phyloP scores from a whole-genome alignment of 2,113 vertebrate species.

The Cyphomyrus plagiostoma region DNA sequence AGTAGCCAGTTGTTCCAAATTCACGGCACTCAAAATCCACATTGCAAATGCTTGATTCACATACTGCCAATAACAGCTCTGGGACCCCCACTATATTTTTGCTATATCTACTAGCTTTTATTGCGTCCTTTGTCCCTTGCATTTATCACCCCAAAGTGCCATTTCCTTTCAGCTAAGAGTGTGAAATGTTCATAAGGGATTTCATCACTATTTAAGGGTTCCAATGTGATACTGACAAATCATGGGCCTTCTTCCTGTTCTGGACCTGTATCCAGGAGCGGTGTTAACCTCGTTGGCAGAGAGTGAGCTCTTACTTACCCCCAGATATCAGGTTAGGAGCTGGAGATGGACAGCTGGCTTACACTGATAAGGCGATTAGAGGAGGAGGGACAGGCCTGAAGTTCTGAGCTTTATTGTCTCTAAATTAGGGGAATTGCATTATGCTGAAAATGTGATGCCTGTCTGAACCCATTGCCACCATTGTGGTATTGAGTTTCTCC shows the following conservation, averaged over 20 bases:
- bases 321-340: slow-evolving; percentile 26
- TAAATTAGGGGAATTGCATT: slow-evolving; percentile 29
- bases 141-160: not conserved
- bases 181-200: slow-evolving; percentile 8
- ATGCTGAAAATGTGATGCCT: slow-evolving; percentile 12
- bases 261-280: not conserved
- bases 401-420: slow-evolving; percentile 31
- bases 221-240: slow-evolving; percentile 11
- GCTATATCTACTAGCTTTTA: slow-evolving; percentile 1
- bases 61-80: not conserved
- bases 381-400: slow-evolving; percentile 4
- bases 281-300: slow-evolving; percentile 17
- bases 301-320: slow-evolving; percentile 23
- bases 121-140: not conserved
- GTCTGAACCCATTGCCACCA: not conserved
- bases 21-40: not conserved
- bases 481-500: slow-evolving; percentile 9
- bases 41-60: not conserved
- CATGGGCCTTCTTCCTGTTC: not conserved
- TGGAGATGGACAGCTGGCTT: slow-evolving; percentile 28
- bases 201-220: not conserved
- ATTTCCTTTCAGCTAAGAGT: not conserved
- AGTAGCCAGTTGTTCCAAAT: not conserved
- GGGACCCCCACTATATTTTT: not conserved
- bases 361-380: slow-evolving; percentile 35